Evolutionary conservation across 2,888 invertebrate genomes (phyloP).

Genomic region (Chymomyza fuscimana): DNA sequence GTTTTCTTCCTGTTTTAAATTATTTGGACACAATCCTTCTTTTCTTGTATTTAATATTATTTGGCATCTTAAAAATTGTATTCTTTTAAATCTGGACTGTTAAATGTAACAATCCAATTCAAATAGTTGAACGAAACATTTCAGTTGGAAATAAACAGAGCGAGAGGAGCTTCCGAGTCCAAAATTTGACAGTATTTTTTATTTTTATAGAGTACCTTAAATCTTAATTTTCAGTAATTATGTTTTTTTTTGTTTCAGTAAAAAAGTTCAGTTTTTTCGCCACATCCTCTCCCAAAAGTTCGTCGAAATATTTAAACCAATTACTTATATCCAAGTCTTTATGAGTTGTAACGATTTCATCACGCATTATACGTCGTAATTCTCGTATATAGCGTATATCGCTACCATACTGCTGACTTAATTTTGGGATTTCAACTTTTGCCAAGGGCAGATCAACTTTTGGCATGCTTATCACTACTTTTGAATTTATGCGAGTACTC

Average conservation of each 20-base stretch:
- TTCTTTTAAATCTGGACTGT: no score
- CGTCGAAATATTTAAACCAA: slow-evolving; percentile 48
- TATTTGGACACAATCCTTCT: no score
- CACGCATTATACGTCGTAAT: slow-evolving; percentile 41
- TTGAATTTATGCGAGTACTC: slow-evolving; percentile 55
- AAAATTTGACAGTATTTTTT: no score
- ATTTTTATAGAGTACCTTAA: no score
- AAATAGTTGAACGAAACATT: no score
- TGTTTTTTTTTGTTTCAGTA: neutral
- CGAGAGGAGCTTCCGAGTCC: no score
- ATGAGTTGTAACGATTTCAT: neutral
- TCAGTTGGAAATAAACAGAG: no score
- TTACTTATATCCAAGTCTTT: slow-evolving; percentile 33
- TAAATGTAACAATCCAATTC: no score
- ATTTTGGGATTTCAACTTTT: slow-evolving; percentile 23
- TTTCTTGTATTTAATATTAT: no score
- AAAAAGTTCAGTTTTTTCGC: neutral
- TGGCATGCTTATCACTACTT: slow-evolving; percentile 55
- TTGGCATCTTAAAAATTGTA: no score
- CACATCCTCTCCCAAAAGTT: slow-evolving; percentile 52
- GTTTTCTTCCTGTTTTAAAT: neutral
- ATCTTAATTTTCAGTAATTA: no score
- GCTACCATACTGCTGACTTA: slow-evolving; percentile 38
- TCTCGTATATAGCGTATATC: slow-evolving; percentile 48
- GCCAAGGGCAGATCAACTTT: slow-evolving; percentile 66